A percentile compares a stretch with the other conserved stretches of the same genome.
phyloP scores from a whole-genome alignment of 1,140 invertebrate genomes.

The Potamilus streckersoni region DNA sequence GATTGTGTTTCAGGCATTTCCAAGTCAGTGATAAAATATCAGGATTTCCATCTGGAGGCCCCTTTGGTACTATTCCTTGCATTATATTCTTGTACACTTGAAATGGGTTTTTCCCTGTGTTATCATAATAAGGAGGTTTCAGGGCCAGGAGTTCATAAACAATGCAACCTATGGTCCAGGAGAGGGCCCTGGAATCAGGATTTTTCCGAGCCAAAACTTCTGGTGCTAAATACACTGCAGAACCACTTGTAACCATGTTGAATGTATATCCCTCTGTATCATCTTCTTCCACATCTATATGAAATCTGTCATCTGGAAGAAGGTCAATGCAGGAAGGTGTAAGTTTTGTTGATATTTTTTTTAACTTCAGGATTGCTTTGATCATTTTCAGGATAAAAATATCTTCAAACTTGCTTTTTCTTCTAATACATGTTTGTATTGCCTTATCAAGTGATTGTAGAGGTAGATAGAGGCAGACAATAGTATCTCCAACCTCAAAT shows the following conservation, averaged over 20 bases:
- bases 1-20: constrained; percentile 32
- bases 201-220: constrained; percentile 37
- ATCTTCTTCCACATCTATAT: no score
- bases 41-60: constrained; percentile 19
- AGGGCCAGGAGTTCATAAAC: constrained; percentile 45
- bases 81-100: constrained; percentile 39
- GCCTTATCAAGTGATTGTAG: constrained; percentile 25
- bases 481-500: constrained; percentile 32
- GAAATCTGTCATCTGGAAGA: background rate
- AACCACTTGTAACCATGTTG: background rate
- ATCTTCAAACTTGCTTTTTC: constrained; percentile 18
- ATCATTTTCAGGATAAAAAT: constrained; percentile 27
- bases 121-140: constrained; percentile 41
- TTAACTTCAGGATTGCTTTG: no score
- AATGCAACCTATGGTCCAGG: constrained; percentile 47
- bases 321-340: constrained; percentile 8
- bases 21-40: constrained; percentile 28
- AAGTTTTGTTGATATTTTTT: no score
- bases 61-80: constrained; percentile 33
- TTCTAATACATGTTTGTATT: constrained; percentile 18
- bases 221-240: constrained; percentile 44
- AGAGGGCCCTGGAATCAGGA: constrained; percentile 31
- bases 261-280: no score
- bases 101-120: constrained; percentile 34
- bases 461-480: constrained; percentile 24